phyloP scores from a whole-genome alignment of 1,140 invertebrate genomes.

The Chionoecetes opilio region DNA sequence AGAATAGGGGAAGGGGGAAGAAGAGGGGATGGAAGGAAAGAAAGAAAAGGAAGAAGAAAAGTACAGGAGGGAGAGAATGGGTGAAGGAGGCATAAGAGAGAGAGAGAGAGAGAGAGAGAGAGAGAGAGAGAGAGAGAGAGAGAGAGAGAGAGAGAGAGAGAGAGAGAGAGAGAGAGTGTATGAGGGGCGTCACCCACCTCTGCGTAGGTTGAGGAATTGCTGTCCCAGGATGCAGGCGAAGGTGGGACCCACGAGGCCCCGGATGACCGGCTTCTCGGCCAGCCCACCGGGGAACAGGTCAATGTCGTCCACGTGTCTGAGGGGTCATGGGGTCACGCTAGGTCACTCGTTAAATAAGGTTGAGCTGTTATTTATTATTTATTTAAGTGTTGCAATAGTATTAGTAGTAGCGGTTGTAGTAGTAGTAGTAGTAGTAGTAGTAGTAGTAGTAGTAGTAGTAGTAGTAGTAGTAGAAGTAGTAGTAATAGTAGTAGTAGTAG shows the following conservation, averaged over 20 bases:
- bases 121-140: slow-evolving; percentile 40
- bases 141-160: slow-evolving; percentile 42
- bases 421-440: too few species aligned
- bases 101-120: slow-evolving; percentile 40
- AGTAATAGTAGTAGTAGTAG: too few species aligned
- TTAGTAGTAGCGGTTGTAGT: too few species aligned
- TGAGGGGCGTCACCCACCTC: slow-evolving; percentile 53
- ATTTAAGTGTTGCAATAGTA: too few species aligned
- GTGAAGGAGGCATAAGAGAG: not conserved
- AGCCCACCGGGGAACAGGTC: slow-evolving; percentile 87
- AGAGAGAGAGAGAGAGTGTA: not conserved
- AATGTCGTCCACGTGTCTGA: slow-evolving; percentile 84
- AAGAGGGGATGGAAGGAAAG: not conserved
- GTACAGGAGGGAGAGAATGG: too few species aligned
- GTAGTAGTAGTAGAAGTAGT: too few species aligned
- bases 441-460: too few species aligned
- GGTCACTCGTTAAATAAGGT: not conserved
- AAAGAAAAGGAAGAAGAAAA: not conserved
- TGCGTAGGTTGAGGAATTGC: slow-evolving; percentile 93
- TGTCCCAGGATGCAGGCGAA: slow-evolving; percentile 98
- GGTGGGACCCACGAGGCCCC: slow-evolving; percentile 96
- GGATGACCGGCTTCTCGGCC: slow-evolving; percentile 92
- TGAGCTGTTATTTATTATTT: too few species aligned
- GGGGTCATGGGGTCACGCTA: slow-evolving; percentile 81
- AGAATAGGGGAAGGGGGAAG: not conserved